Evolutionary conservation across 1,140 invertebrate genomes (phyloP), one percentile per base, ranked within the genome.

Genomic region (Microplitis demolitor): DNA sequence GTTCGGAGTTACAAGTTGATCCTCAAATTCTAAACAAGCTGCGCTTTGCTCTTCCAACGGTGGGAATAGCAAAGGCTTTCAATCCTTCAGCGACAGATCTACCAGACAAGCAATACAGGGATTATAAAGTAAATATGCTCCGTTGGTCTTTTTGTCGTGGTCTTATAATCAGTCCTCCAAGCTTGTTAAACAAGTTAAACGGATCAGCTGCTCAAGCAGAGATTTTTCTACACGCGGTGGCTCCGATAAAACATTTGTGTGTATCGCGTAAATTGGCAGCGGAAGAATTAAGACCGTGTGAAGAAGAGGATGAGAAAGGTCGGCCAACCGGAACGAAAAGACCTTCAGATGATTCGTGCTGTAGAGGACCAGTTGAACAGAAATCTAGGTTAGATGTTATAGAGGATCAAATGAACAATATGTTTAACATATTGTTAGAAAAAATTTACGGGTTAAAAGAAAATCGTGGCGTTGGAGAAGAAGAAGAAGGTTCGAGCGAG

Each of bases 21-120:
- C 69, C 74, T 3, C 75, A 75, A 60, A 60, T 75, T 35, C 14
- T 78, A 34, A 77, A 77, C 61, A 78, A 77, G 63, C 39, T 77
- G 8, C 14, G 76, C 37, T 78, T 77, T 60, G 74, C 67, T 34
- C 45, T 78, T 8, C 74, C 76, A 3, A 78, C 76, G 2, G 51
- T 77, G 5, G 76, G 69, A 4, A 33, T 77, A 24, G 76, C 64
- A 4, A 62, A 61, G 51, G 72, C 76, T 6, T 77, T 78, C 54
- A 39, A 72, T 39, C 76, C 77, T 0, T 34, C 35, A 24, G 53
- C 62, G 3, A 62, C 8, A 4, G 13, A 53, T 35, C 58, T 79
- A 3, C 53, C 76, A 9, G 76, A 80, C 64, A 74, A 74, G 39
- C 13, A 11, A 11, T 78, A 61, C 63, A 73, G 24, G 14, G 67